Evolutionary conservation across 2,797 vertebrate species (phyloP).

Genomic region (Brachyalestes nurse): DNA sequence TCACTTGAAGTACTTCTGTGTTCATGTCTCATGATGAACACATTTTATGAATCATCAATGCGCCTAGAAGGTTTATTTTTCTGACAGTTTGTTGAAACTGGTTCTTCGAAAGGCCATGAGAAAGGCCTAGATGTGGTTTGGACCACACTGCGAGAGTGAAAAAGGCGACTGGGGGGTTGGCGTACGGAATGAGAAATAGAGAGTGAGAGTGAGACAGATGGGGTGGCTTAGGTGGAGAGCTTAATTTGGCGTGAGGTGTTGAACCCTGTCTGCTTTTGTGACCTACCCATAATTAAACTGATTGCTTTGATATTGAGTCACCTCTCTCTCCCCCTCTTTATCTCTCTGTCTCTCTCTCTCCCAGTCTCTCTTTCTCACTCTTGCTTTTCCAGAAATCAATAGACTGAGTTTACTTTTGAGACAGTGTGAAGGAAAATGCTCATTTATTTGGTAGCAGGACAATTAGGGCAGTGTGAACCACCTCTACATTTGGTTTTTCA

Average conservation of each 20-base stretch:
- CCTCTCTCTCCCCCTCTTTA: constrained; percentile 15
- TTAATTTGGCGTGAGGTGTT: constrained; percentile 69
- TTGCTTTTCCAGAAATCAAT: constrained; percentile 21
- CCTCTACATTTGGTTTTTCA: neutral
- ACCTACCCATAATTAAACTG: constrained; percentile 47
- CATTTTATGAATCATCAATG: no score
- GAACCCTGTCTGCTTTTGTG: constrained; percentile 62
- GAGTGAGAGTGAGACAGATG: constrained; percentile 45
- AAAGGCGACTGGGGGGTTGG: constrained; percentile 33
- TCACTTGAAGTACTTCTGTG: no score
- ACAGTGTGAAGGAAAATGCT: constrained; percentile 18
- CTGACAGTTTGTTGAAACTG: neutral
- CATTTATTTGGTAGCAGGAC: constrained; percentile 29
- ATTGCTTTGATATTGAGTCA: constrained; percentile 39
- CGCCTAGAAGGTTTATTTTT: neutral
- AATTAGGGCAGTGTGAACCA: neutral
- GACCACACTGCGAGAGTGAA: neutral
- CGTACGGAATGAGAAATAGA: constrained; percentile 63
- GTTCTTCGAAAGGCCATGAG: neutral
- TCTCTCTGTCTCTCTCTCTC: constrained; percentile 17
- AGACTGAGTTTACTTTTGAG: constrained; percentile 26
- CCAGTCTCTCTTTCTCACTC: constrained; percentile 21
- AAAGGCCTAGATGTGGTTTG: neutral
- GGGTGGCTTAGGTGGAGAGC: constrained; percentile 35
- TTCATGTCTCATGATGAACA: no score